Conservation (phyloP, 1,140 invertebrate genomes). For the Zaprionus nigranus region DNA sequence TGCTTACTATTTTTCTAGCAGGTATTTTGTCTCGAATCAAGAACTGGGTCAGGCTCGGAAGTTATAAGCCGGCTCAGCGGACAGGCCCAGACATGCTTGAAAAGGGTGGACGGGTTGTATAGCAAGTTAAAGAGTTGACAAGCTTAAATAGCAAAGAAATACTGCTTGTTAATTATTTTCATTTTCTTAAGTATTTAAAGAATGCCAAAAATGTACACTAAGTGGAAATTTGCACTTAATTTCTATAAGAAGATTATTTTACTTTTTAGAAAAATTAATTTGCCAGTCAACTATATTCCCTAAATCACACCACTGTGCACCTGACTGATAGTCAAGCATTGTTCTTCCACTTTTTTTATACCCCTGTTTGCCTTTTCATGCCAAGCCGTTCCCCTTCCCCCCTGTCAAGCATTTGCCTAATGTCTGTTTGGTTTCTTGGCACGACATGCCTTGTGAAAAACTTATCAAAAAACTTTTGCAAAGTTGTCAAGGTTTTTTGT, state of each 20-base stretch:
- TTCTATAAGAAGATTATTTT: no score
- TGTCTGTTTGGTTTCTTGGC: conserved; percentile 78
- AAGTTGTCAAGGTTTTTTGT: conserved; percentile 79
- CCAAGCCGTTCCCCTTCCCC: background rate
- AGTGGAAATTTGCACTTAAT: no score
- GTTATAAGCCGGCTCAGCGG: conserved; percentile 1
- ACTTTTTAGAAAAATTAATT: no score
- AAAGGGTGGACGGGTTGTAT: background rate
- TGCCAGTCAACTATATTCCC: background rate
- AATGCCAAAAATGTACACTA: background rate
- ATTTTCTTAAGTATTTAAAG: background rate
- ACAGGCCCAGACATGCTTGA: background rate
- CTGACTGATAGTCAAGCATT: conserved; percentile 62
- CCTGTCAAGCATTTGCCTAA: conserved; percentile 50
- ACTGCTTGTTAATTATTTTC: background rate
- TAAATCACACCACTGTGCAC: conserved; percentile 59
- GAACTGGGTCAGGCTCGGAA: conserved; percentile 2
- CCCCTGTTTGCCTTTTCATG: conserved; percentile 30
- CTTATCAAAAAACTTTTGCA: conserved; percentile 77
- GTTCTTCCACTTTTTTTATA: conserved; percentile 65
- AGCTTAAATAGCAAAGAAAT: background rate
- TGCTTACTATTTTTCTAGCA: conserved; percentile 3
- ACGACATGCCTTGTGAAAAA: conserved; percentile 69
- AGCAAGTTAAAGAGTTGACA: background rate
- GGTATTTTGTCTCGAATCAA: background rate